phyloP scores from a whole-genome alignment of 2,888 invertebrate genomes.

The Quadriops clusia region DNA sequence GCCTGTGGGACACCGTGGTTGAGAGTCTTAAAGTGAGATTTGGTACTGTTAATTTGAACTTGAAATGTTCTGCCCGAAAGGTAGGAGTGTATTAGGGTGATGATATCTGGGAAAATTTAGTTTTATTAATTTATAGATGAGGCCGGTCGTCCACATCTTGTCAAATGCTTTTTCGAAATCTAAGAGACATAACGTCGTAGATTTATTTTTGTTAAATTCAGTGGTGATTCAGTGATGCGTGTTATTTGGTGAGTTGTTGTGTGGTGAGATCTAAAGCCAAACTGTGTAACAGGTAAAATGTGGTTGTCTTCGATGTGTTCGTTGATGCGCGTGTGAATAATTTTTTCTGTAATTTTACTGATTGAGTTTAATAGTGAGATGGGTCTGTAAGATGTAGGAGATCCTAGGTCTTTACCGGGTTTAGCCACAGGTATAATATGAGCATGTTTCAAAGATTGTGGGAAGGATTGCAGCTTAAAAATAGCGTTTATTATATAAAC shows the following conservation, averaged over 20 bases:
- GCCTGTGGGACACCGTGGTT: conserved; percentile 15
- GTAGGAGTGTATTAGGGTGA: conserved; percentile 19
- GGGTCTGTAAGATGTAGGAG: conserved; percentile 12
- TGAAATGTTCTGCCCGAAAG: conserved; percentile 15
- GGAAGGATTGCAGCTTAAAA: conserved; percentile 16
- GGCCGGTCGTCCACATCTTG: conserved; percentile 24
- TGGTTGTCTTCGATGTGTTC: conserved; percentile 7
- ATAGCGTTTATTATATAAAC: conserved; percentile 15
- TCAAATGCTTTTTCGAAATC: conserved; percentile 26
- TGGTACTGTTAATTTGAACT: too few species aligned
- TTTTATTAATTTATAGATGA: conserved; percentile 18
- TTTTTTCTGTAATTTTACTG: conserved; percentile 12
- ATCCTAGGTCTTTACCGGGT: conserved; percentile 9
- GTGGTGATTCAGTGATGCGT: conserved; percentile 18
- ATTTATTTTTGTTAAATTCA: conserved; percentile 18
- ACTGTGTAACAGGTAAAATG: conserved; percentile 17
- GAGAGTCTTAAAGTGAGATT: conserved; percentile 7
- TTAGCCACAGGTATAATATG: conserved; percentile 15
- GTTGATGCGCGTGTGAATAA: conserved; percentile 8
- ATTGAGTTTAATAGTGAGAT: conserved; percentile 12
- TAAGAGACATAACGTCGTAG: conserved; percentile 21
- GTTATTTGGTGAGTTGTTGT: conserved; percentile 22
- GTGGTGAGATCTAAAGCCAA: conserved; percentile 23
- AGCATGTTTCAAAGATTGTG: conserved; percentile 16
- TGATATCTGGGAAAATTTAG: conserved; percentile 14